Base-by-base conservation (phyloP, 2,797 vertebrate genomes). In the Antrozous pallidus region DNA sequence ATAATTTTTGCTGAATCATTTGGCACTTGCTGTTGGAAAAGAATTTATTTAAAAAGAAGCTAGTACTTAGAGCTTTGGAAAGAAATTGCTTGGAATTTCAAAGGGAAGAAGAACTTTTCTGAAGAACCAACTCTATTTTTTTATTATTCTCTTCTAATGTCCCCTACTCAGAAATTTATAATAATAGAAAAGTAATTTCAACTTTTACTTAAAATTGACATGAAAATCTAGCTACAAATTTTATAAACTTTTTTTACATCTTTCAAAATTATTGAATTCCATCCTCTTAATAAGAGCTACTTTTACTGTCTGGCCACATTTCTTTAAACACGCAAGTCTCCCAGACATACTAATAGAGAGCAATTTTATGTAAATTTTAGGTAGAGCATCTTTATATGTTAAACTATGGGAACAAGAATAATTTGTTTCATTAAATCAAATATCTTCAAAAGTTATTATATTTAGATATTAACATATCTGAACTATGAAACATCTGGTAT, bases 241-340 rank as follows among this genome's bases (percentile, higher is more conserved):
- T 87, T 61, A 18, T 6, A 74, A 89, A 54, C 18, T 73, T 40
- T 82, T 82, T 93, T 92, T 47, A 78, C 69, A 47, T 56, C 22
- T 90, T 78, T 94, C 61, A 81, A 85, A 94, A 93, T 78, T 36
- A 85, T 81, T 63, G 2, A 89, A 78, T 31, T 65, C 26, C 3
- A 74, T 17, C 9, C 14, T 63, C 73, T 93, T 42, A 49, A 11
- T 40, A 42, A 88, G 13, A 36, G 61, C 16, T 40, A 20, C 16
- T 91, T 85, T 78, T 82, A 78, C 47, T 54, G 9, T 78, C 71
- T 94, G 69, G 16, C 36, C 36, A 33, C 65, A 67, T 47, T 77
- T 84, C 70, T 90, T 69, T 36, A 90, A 73, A 31, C 28, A 82
- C 5, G 8, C 26, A 91, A 87, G 70, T 77, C 42, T 87, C 73